Evolutionary conservation across 2,797 vertebrate genomes (phyloP).

Genomic region (Pristis pectinata): DNA sequence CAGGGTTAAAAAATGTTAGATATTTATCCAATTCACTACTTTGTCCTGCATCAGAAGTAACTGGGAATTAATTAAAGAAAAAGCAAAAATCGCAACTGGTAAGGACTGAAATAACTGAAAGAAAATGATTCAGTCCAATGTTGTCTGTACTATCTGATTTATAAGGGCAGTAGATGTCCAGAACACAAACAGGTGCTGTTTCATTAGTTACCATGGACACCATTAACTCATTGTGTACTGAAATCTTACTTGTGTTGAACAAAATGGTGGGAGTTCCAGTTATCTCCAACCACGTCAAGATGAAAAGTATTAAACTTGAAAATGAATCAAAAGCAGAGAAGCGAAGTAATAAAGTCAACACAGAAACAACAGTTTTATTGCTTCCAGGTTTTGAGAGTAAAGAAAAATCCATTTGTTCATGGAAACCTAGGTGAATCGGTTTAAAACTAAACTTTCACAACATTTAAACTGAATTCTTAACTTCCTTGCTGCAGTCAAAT

Average conservation of each 20-base stretch:
- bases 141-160: not conserved
- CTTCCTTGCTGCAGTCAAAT: not conserved
- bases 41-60: not conserved
- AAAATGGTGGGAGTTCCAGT: not conserved
- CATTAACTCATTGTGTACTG: not conserved
- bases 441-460: not conserved
- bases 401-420: not conserved
- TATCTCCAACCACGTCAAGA: not conserved
- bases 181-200: not conserved
- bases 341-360: conserved; percentile 18
- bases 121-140: not conserved
- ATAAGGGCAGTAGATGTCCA: not conserved
- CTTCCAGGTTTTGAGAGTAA: not conserved
- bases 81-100: not conserved
- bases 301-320: conserved; percentile 9
- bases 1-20: not conserved
- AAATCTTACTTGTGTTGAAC: not conserved
- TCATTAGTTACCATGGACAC: not conserved
- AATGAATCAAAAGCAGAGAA: not conserved
- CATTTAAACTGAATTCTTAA: not conserved
- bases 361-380: conserved; percentile 7
- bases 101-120: not conserved
- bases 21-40: not conserved
- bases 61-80: not conserved
- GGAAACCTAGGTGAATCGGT: not conserved